A percentile compares a stretch with the other conserved stretches of the same genome.
Evolutionary conservation across 2,888 invertebrate species (phyloP).

Genomic region (Malacosoma neustria): DNA sequence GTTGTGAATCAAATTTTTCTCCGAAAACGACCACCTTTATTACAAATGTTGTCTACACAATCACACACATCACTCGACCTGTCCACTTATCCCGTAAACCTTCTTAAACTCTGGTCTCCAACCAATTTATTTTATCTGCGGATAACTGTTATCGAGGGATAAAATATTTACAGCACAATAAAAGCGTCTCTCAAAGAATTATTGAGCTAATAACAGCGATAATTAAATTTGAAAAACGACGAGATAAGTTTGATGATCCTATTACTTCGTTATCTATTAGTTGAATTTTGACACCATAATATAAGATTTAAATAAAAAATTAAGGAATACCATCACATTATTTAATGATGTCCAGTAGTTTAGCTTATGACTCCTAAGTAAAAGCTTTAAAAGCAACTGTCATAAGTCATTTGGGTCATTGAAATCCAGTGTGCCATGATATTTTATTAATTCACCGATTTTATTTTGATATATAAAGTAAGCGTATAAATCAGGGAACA

Average conservation of each 20-base stretch:
- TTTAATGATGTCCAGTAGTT: no score
- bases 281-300: not conserved
- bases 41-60: no score
- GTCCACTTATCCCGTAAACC: conserved; percentile 57
- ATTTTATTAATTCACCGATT: no score
- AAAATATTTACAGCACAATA: conserved; percentile 72
- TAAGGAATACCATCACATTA: no score
- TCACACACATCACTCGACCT: conserved; percentile 59
- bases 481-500: conserved; percentile 2
- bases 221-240: conserved; percentile 39
- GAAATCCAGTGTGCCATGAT: no score
- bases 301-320: no score
- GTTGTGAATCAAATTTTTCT: no score
- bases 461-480: no score
- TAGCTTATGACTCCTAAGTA: no score
- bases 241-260: conserved; percentile 15
- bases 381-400: no score
- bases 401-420: no score
- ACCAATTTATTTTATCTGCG: conserved; percentile 69
- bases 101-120: conserved; percentile 45
- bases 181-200: conserved; percentile 51
- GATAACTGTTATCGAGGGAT: conserved; percentile 54
- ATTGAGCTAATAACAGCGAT: conserved; percentile 58
- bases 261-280: not conserved
- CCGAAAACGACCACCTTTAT: no score